phyloP scores from a whole-genome alignment of 23 tunicate genomes.

The Botrylloides violaceus region DNA sequence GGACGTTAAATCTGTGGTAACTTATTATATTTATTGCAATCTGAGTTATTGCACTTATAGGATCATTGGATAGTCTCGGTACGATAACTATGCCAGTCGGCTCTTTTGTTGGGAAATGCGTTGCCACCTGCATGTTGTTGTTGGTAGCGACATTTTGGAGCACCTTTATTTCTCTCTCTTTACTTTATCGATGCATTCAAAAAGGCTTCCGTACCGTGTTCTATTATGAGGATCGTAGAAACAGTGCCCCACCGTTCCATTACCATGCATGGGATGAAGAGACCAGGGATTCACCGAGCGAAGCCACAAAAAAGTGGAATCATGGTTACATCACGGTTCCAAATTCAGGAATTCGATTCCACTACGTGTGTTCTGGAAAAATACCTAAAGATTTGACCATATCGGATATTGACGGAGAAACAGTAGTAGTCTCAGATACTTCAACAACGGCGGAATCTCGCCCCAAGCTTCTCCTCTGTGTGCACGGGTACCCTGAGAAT shows the following conservation, averaged over 20 bases:
- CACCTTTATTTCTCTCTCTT: neutral
- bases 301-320: conserved; percentile 10
- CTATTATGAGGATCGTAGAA: neutral
- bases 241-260: conserved; percentile 5
- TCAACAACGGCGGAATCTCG: neutral
- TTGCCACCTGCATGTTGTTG: neutral
- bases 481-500: conserved; percentile 69
- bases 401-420: conserved; percentile 34
- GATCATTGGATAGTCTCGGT: too few relatives aligned
- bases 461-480: conserved; percentile 37
- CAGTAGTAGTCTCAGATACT: neutral
- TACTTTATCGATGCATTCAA: neutral
- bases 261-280: conserved; percentile 10
- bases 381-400: conserved; percentile 18
- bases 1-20: too few relatives aligned
- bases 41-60: too few relatives aligned
- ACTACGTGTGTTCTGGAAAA: conserved; percentile 54
- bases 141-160: neutral
- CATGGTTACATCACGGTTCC: conserved; percentile 38
- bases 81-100: too few relatives aligned
- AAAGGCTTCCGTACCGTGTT: neutral
- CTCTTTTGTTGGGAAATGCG: too few relatives aligned
- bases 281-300: neutral
- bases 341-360: conserved; percentile 51
- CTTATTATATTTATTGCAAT: too few relatives aligned